Base-by-base conservation (phyloP, 2,888 invertebrate species). In the Lissonota sp. region DNA sequence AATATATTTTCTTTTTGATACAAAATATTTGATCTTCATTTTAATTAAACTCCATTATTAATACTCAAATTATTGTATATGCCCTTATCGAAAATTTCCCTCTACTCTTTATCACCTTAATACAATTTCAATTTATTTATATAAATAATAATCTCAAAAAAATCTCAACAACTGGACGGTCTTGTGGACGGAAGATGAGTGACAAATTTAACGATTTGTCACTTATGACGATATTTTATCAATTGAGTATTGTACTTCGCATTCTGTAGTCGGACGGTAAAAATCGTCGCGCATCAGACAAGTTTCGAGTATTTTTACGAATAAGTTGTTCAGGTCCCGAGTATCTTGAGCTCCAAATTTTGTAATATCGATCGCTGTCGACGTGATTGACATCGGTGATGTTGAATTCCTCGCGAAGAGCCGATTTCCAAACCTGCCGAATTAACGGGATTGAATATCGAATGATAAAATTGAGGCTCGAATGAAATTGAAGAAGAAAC, bases 381-480 rank as follows among this genome's bases (percentile, higher is more conserved):
- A 94, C 92, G 71, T 93, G 88, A n/a, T 83, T 84, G 12, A 89
- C 62, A 80, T 90, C 83, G 3, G 84, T 90, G 64, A 88, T 89
- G 83, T 89, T 90, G 76, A 89, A 93, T 88, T 89, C 93, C 71
- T 93, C 92, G 57, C 88, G 90, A 46, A 94, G 88, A 67, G 93
- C 93, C 7, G 87, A 78, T 83, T 92, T 93, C 94, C 94, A 94
- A 1, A 94, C 92, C 94, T 94, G 75, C 14, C 87, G 78, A 42
- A n/a, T 51, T 5, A 10, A 51, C 4, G 1, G 10, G 5, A 12
- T n/a, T 5, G n/a, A 44, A 39, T 26, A 26, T 16, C 26, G 26
- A 39, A 8, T 26, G 42, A 55, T 82, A 53, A 71, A 66, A 69
- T 8, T 26, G 69, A 72, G 39, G 62, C 1, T 64, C 8, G 26